Conservation (phyloP, 2,888 invertebrate species). For the Eucera pruinosa region DNA sequence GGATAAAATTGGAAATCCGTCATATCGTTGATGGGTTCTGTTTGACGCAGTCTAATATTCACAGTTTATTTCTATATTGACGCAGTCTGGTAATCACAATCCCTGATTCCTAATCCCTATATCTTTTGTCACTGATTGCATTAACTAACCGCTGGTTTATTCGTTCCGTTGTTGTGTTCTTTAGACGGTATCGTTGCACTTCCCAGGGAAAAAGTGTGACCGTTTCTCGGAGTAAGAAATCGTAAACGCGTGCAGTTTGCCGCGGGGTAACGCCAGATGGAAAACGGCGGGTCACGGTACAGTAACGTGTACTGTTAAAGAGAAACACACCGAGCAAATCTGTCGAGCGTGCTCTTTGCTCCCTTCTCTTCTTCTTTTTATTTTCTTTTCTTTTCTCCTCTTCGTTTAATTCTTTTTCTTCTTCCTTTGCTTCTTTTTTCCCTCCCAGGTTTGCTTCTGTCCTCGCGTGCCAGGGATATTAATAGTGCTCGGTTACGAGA, state of each 20-base stretch:
- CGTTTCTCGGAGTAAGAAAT: constrained; percentile 42
- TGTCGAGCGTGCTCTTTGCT: constrained; percentile 45
- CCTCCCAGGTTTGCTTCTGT: constrained; percentile 32
- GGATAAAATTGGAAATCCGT: too few species aligned
- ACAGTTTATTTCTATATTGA: too few species aligned
- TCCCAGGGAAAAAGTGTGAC: constrained; percentile 30
- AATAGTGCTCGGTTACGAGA: constrained; percentile 63
- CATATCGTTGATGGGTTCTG: too few species aligned
- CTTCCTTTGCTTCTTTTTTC: constrained; percentile 11
- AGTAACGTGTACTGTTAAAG: constrained; percentile 81
- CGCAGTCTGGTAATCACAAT: too few species aligned
- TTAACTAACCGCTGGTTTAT: not conserved
- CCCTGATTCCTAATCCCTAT: too few species aligned
- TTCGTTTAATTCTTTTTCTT: constrained; percentile 1
- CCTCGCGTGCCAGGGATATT: constrained; percentile 63
- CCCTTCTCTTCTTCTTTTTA: constrained; percentile 17
- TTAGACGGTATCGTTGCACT: constrained; percentile 22
- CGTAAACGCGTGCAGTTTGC: constrained; percentile 32
- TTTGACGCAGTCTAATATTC: too few species aligned
- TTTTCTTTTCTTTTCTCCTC: not conserved
- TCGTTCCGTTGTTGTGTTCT: not conserved
- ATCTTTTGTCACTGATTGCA: too few species aligned
- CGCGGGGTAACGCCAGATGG: constrained; percentile 71
- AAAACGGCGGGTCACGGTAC: constrained; percentile 78
- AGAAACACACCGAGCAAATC: constrained; percentile 58